A percentile compares a stretch with the other conserved stretches of the same genome.
These are phyloP conservation scores for Lepidocolaptes lacrymiger DNA, from an alignment of 2,797 vertebrate genomes.

Conservation along the genomic window DNA sequence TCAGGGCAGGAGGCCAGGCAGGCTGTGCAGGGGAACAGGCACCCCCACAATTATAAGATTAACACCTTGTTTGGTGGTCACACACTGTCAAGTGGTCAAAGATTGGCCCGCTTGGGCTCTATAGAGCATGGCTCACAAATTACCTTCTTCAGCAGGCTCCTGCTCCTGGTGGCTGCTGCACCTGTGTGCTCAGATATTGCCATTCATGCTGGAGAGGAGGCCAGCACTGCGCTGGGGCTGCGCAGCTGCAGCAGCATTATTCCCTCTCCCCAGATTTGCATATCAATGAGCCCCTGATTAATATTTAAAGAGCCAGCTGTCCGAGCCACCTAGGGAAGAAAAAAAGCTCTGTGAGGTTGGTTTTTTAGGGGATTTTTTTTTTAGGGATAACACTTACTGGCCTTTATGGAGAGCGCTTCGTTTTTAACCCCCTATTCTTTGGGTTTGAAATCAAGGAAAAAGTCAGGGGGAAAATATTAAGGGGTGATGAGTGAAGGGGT, in stretches of 20 bases:
- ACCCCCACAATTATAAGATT: neutral
- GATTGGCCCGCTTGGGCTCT: neutral
- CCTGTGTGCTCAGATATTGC: constrained; percentile 60
- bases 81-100: neutral
- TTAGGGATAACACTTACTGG: constrained; percentile 54
- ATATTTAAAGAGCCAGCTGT: constrained; percentile 83
- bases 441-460: neutral
- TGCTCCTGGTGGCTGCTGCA: constrained; percentile 41
- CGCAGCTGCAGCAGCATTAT: constrained; percentile 77
- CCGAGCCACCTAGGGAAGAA: constrained; percentile 55
- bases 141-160: constrained; percentile 12
- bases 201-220: constrained; percentile 48
- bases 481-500: constrained; percentile 42
- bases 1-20: constrained; percentile 45
- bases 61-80: constrained; percentile 29
- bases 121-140: constrained; percentile 11
- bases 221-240: constrained; percentile 8
- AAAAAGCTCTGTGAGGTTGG: constrained; percentile 62
- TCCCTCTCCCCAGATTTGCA: constrained; percentile 69
- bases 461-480: constrained; percentile 20
- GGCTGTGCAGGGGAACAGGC: neutral
- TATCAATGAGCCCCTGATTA: constrained; percentile 78
- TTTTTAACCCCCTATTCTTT: constrained; percentile 25
- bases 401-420: constrained; percentile 36
- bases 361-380: neutral